phyloP scores from a whole-genome alignment of 2,113 vertebrate species.

The Odontophorus gujanensis region DNA sequence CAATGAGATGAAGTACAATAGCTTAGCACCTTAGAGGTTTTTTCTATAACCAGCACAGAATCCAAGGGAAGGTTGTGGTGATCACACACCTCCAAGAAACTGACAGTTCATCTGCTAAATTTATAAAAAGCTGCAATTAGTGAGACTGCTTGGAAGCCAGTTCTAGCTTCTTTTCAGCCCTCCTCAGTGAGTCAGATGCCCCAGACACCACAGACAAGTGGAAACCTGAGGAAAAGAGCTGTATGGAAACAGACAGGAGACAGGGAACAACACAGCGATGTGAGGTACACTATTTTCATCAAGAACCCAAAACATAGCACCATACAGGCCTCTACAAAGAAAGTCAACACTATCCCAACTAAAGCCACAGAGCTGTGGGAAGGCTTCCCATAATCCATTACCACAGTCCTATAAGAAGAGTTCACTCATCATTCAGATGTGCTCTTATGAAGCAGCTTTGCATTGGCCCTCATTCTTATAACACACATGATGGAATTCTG shows the following conservation, averaged over 20 bases:
- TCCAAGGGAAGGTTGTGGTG: background rate
- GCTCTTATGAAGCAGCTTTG: background rate
- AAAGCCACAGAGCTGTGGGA: background rate
- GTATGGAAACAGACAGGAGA: background rate
- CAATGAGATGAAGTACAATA: background rate
- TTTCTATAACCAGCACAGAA: background rate
- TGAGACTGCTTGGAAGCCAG: background rate
- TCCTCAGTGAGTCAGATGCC: slow-evolving; percentile 26
- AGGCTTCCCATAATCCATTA: background rate
- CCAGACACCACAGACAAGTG: background rate
- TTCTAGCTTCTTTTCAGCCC: background rate
- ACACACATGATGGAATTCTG: background rate
- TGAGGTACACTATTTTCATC: rapidly evolving
- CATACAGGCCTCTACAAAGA: background rate
- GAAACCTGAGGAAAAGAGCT: background rate
- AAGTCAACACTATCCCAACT: background rate
- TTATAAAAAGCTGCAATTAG: slow-evolving; percentile 48
- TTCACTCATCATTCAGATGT: background rate
- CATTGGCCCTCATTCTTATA: background rate
- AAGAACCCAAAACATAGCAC: background rate
- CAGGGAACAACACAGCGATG: background rate
- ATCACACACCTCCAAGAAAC: slow-evolving; percentile 4
- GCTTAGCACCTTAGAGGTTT: background rate
- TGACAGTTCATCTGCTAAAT: slow-evolving; percentile 40
- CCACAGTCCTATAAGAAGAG: background rate